Conservation (phyloP, 2,888 invertebrate genomes). For the Pristionchus entomophagus region DNA sequence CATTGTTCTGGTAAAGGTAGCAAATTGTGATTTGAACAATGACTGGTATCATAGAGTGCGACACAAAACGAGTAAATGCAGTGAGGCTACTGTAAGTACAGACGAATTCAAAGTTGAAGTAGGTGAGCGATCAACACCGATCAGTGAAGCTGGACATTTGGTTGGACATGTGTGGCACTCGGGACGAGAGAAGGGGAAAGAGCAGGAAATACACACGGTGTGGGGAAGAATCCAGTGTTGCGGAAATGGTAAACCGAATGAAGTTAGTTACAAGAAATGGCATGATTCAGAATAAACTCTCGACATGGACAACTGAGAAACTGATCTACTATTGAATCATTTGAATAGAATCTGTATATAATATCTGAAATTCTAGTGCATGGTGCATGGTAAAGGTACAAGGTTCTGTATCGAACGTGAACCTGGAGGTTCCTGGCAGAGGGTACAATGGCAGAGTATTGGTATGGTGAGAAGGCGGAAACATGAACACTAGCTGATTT, state of each 20-base stretch:
- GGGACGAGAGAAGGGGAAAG: not conserved
- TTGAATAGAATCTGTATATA: not conserved
- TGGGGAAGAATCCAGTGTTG: not conserved
- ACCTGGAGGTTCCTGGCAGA: not conserved
- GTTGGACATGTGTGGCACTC: not conserved
- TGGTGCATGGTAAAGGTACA: not conserved
- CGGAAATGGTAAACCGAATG: not conserved
- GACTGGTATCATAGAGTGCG: not conserved
- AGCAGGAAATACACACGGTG: not conserved
- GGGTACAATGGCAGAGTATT: not conserved
- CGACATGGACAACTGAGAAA: not conserved
- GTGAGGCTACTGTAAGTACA: constrained; percentile 4
- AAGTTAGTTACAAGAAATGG: not conserved
- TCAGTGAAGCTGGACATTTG: too few species aligned
- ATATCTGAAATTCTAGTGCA: not conserved
- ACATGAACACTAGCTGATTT: constrained; percentile 37
- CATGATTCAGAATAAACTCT: not conserved
- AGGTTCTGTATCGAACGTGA: not conserved
- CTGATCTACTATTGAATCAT: not conserved
- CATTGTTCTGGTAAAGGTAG: not conserved
- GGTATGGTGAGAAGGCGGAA: not conserved
- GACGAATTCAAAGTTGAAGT: too few species aligned
- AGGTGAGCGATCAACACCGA: not conserved
- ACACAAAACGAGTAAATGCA: not conserved
- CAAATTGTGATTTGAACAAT: not conserved